phyloP scores from a whole-genome alignment of 2,888 invertebrate genomes.

The Dryobota labecula region DNA sequence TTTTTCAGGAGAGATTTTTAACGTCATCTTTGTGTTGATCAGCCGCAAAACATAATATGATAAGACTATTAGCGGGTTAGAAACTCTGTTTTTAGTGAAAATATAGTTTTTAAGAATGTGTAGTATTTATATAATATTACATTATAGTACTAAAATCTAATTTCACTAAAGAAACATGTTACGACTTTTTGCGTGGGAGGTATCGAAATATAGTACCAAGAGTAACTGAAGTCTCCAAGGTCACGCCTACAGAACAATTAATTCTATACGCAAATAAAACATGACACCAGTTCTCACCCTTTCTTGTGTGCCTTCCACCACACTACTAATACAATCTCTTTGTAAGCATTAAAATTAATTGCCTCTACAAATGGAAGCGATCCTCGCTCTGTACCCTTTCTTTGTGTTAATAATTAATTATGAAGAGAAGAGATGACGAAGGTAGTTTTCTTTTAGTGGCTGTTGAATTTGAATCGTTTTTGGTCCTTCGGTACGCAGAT shows the following conservation, averaged over 20 bases:
- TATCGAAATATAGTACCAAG: no score
- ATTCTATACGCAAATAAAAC: constrained; percentile 22
- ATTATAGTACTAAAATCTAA: no score
- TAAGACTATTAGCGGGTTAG: no score
- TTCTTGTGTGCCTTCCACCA: constrained; percentile 6
- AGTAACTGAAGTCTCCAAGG: neutral
- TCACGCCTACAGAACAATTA: constrained; percentile 13
- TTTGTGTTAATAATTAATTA: constrained; percentile 35
- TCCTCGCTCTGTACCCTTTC: constrained; percentile 13
- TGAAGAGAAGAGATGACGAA: constrained; percentile 13
- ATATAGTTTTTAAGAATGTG: no score
- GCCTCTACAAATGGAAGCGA: constrained; percentile 22
- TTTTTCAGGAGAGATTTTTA: no score
- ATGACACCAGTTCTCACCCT: constrained; percentile 4
- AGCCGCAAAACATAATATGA: no score
- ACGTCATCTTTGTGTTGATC: no score
- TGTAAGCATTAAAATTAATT: constrained; percentile 52
- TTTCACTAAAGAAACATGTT: no score
- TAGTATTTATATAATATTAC: no score
- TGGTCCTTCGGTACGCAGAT: neutral
- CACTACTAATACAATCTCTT: constrained; percentile 38
- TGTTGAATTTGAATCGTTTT: constrained; percentile 20
- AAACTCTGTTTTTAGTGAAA: no score
- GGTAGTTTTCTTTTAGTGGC: constrained; percentile 22
- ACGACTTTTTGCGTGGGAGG: no score